Conservation (phyloP, 2,888 invertebrate species). For the Andrena minutula region DNA sequence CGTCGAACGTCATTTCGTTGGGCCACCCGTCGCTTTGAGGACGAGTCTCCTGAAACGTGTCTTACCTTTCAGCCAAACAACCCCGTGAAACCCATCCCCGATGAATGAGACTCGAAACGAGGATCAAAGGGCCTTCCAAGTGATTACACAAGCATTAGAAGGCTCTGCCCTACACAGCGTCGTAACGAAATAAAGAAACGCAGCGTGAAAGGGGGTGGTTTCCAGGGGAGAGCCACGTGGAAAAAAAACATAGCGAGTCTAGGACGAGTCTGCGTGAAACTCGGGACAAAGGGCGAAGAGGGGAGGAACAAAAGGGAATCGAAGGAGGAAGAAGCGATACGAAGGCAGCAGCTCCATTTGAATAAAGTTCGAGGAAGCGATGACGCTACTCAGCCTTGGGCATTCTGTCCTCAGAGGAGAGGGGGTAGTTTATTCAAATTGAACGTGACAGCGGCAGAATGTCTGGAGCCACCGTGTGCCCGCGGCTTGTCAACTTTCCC, state of each 20-base stretch:
- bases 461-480: conserved; percentile 55
- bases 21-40: neutral
- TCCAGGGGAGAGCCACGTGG: conserved; percentile 1
- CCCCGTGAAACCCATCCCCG: conserved; percentile 5
- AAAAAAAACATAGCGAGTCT: neutral
- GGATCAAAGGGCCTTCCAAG: conserved; percentile 33
- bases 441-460: conserved; percentile 71
- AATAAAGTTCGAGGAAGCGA: conserved; percentile 72
- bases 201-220: neutral
- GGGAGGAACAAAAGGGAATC: conserved; percentile 9
- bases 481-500: conserved; percentile 69
- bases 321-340: conserved; percentile 20
- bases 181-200: conserved; percentile 39
- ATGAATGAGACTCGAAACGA: conserved; percentile 39
- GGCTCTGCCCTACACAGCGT: conserved; percentile 4
- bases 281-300: conserved; percentile 34
- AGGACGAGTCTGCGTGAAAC: conserved; percentile 19
- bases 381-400: conserved; percentile 41
- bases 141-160: conserved; percentile 49
- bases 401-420: conserved; percentile 7
- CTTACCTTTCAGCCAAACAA: conserved; percentile 3
- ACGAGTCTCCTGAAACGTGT: neutral
- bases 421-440: conserved; percentile 68
- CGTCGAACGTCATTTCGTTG: conserved; percentile 1
- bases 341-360: conserved; percentile 58